These are phyloP conservation scores for Drosophila diplacantha DNA, from an alignment of 2,888 invertebrate species.

Conservation along the genomic window DNA sequence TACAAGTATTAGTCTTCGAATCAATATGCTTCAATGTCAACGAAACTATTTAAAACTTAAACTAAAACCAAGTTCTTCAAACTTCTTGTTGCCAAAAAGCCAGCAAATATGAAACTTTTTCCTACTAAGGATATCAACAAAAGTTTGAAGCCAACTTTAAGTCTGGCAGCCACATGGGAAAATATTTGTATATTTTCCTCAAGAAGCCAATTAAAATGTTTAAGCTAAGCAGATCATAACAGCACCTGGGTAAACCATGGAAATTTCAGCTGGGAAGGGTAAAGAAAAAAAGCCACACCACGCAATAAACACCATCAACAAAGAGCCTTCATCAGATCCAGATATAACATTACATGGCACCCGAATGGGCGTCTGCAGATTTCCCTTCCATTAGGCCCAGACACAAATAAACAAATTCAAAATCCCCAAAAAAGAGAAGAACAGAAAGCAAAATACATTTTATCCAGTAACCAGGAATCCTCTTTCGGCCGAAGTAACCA, in stretches of 20 bases:
- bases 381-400: constrained; percentile 29
- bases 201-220: constrained; percentile 14
- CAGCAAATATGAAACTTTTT: constrained; percentile 16
- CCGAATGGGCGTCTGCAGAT: constrained; percentile 8
- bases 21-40: constrained; percentile 12
- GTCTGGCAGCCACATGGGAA: constrained; percentile 9
- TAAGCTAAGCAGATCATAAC: neutral
- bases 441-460: constrained; percentile 21
- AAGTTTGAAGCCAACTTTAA: constrained; percentile 15
- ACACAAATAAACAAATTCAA: constrained; percentile 35
- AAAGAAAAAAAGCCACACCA: neutral
- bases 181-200: constrained; percentile 4
- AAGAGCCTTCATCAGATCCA: constrained; percentile 10
- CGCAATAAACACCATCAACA: neutral
- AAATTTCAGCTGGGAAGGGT: neutral
- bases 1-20: no score
- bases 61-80: constrained; percentile 1
- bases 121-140: constrained; percentile 18
- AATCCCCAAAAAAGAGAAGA: constrained; percentile 14
- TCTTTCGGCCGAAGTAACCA: constrained; percentile 34
- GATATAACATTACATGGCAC: constrained; percentile 1
- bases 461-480: constrained; percentile 31
- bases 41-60: constrained; percentile 7
- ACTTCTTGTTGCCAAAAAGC: neutral
- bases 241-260: neutral